Conservation (phyloP, 2,888 invertebrate genomes). For the Melanotus villosus region DNA sequence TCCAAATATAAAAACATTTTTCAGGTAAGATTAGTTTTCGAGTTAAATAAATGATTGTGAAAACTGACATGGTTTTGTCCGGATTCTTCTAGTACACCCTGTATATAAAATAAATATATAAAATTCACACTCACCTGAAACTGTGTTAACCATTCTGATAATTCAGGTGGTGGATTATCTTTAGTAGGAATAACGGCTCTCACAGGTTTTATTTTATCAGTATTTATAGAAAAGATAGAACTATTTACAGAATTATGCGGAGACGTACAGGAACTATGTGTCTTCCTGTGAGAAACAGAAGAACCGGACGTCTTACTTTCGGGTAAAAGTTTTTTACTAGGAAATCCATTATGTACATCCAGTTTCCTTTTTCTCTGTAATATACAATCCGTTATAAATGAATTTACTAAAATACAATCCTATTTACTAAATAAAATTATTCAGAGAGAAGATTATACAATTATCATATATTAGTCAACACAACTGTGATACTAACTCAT, state of each 20-base stretch:
- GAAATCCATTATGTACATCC: slow-evolving; percentile 68
- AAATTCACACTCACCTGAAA: slow-evolving; percentile 72
- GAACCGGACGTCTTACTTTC: slow-evolving; percentile 64
- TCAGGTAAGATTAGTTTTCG: too few species aligned
- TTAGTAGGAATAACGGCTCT: slow-evolving; percentile 80
- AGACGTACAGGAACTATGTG: slow-evolving; percentile 31
- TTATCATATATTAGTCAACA: slow-evolving; percentile 51
- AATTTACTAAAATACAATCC: neutral
- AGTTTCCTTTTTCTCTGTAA: slow-evolving; percentile 69
- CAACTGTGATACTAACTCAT: slow-evolving; percentile 57
- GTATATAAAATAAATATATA: too few species aligned
- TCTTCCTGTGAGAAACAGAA: slow-evolving; percentile 22
- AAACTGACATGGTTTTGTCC: too few species aligned
- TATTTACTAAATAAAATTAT: slow-evolving; percentile 4
- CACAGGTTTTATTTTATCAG: slow-evolving; percentile 48
- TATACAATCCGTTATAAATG: slow-evolving; percentile 35
- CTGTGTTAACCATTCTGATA: slow-evolving; percentile 81
- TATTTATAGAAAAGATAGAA: neutral
- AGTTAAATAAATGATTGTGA: too few species aligned
- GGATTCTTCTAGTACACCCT: too few species aligned
- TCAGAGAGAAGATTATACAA: slow-evolving; percentile 68
- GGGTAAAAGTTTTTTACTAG: slow-evolving; percentile 71
- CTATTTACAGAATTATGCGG: slow-evolving; percentile 19
- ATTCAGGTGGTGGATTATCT: slow-evolving; percentile 84
- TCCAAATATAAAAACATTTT: too few species aligned